phyloP scores from a whole-genome alignment of 35 echinoderm and acorn worm genomes.

The Hemicentrotus pulcherrimus region DNA sequence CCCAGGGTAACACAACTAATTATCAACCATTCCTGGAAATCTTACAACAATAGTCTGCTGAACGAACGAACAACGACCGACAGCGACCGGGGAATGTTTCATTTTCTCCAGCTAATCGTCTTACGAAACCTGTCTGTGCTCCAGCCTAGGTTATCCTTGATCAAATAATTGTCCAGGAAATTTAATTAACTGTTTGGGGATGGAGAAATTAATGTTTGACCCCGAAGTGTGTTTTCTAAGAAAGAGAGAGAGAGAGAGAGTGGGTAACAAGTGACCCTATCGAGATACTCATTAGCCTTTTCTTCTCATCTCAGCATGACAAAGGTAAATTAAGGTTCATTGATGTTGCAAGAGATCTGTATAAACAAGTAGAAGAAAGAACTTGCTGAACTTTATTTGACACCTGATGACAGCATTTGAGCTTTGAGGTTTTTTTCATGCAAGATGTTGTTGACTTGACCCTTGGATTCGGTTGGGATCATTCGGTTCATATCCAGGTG shows the following conservation, averaged over 20 bases:
- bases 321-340: neutral
- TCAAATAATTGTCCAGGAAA: slow-evolving; percentile 6
- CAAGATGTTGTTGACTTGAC: neutral
- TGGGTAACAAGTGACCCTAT: neutral
- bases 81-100: neutral
- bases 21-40: neutral
- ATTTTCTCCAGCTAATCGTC: neutral
- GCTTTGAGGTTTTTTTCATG: neutral
- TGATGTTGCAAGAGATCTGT: neutral
- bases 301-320: neutral
- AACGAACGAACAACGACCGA: neutral
- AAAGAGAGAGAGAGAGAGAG: neutral
- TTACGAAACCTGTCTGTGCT: neutral
- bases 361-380: neutral
- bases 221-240: neutral
- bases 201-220: slow-evolving; percentile 12
- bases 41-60: neutral
- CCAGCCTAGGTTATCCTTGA: neutral
- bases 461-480: neutral
- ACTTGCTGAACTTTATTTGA: neutral
- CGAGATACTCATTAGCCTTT: neutral
- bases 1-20: neutral
- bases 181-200: neutral
- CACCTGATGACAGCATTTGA: neutral
- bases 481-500: slow-evolving; percentile 8